Evolutionary conservation across 2,888 invertebrate species (phyloP).

Genomic region (Drosophila imparisetae): DNA sequence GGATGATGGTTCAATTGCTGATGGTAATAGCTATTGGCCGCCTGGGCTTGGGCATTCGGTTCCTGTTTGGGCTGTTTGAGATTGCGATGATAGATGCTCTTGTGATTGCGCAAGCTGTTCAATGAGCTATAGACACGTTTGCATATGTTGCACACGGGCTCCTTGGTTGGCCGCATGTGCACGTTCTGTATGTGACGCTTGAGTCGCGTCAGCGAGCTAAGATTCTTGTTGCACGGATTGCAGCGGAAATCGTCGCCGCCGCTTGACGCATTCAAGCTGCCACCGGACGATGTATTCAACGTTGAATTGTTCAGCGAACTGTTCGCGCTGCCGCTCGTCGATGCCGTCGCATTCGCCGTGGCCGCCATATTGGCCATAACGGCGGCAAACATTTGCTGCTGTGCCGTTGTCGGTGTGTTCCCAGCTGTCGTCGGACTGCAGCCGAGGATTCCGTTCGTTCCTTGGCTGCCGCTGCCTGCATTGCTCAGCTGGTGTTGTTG

Average conservation of each 20-base stretch:
- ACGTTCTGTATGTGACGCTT: constrained; percentile 97
- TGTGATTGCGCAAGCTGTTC: constrained; percentile 95
- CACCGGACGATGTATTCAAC: constrained; percentile 63
- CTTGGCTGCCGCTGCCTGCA: constrained; percentile 52
- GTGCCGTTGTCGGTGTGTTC: constrained; percentile 61
- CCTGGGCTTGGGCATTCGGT: constrained; percentile 56
- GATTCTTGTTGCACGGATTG: constrained; percentile 96
- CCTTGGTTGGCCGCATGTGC: constrained; percentile 95
- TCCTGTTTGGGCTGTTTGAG: constrained; percentile 88
- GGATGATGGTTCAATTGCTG: constrained; percentile 81
- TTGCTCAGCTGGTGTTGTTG: constrained; percentile 42
- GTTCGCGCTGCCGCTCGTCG: constrained; percentile 82
- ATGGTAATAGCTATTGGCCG: constrained; percentile 65
- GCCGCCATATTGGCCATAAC: constrained; percentile 82
- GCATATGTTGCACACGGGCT: constrained; percentile 96
- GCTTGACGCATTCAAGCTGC: constrained; percentile 74
- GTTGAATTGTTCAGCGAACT: constrained; percentile 71
- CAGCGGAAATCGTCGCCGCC: constrained; percentile 93
- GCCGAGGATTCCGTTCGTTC: constrained; percentile 61
- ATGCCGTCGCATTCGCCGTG: constrained; percentile 55
- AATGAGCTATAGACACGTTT: constrained; percentile 96
- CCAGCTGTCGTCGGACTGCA: constrained; percentile 59
- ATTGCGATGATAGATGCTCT: constrained; percentile 95
- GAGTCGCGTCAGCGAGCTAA: constrained; percentile 93
- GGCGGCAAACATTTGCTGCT: constrained; percentile 81